Evolutionary conservation across 2,113 vertebrate species (phyloP), one percentile per base, ranked within the genome.

Genomic region (Peromyscus maniculatus): DNA sequence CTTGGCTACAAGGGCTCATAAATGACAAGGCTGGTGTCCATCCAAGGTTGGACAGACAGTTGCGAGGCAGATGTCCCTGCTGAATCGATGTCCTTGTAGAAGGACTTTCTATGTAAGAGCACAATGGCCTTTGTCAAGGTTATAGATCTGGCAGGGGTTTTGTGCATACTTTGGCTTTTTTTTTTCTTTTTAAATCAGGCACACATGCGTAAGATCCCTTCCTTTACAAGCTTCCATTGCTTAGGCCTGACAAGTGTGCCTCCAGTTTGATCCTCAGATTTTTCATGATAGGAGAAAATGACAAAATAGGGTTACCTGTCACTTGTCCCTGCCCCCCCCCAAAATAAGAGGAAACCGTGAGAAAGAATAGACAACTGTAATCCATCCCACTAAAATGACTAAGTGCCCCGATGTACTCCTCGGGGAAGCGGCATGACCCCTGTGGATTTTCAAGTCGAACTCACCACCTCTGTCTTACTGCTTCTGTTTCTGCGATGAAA

Each of bases 61-160:
- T 83, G 33, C 55, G 64, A 28, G 78, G 19, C 33, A 83, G 75
- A 19, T 86, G 83, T 66, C 36, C 36, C 1, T 39, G 80, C 57
- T 28, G 19, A 3, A 16, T 15, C 5, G 12, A 82, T 74, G 77
- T 90, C 87, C 78, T 90, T 91, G 55, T 5, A 46, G 49, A 86
- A 88, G 12, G 24, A 24, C 24, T 55, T 83, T 33, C 52, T 82
- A 16, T 74, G 8, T 43, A 67, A 75, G n/a, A 22, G 55, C 36
- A 17, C 67, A 91, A 57, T 84, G 57, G 57, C 36, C 69, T 94
- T 91, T 84, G 79, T 67, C 88, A 94, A 67, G 71, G 79, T 36
- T 67, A 15, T 36, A 24, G 69, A 43, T 90, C 79, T 84, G 79
- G 43, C 57, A 67, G 87, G 24, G 75, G 0, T 49, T 52, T 17